These are phyloP conservation scores for Tenthredo distinguenda DNA, from an alignment of 2,888 invertebrate genomes.

Conservation along the genomic window DNA sequence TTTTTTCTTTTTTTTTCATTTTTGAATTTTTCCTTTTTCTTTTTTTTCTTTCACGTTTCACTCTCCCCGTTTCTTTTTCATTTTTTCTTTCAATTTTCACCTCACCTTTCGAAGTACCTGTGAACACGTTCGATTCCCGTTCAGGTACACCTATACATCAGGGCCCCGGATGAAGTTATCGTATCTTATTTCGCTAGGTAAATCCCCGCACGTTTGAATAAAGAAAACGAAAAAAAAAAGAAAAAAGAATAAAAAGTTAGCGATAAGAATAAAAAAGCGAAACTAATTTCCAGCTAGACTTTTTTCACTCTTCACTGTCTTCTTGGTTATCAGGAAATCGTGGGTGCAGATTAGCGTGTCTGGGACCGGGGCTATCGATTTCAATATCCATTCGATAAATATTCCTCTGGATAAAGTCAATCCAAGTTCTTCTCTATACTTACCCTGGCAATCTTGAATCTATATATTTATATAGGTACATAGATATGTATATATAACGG, in stretches of 20 bases:
- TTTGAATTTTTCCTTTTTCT: not conserved
- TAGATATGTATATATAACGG: constrained; percentile 7
- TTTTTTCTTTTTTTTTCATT: not conserved
- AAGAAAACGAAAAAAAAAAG: not conserved
- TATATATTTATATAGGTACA: constrained; percentile 35
- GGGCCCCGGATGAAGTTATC: not conserved
- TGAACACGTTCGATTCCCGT: not conserved
- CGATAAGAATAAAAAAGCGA: constrained; percentile 13
- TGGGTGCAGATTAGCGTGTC: constrained; percentile 69
- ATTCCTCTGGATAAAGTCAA: constrained; percentile 67
- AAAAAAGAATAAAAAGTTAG: not conserved
- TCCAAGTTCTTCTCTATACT: constrained; percentile 55
- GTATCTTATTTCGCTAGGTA: not conserved
- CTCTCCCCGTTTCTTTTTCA: not conserved
- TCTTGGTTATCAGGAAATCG: constrained; percentile 42
- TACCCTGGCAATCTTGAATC: constrained; percentile 50
- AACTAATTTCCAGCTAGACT: constrained; percentile 38
- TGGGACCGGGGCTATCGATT: constrained; percentile 70
- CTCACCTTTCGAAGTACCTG: not conserved
- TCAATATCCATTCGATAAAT: constrained; percentile 73
- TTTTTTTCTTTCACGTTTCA: not conserved
- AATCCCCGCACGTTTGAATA: not conserved
- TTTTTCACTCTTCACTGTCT: constrained; percentile 41
- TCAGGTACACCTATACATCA: not conserved
- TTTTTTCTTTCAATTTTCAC: not conserved